Percentiles rank a stretch among this genome's conserved stretches.
phyloP scores from a whole-genome alignment of 1,140 invertebrate genomes.

The Zaprionus lachaisei region DNA sequence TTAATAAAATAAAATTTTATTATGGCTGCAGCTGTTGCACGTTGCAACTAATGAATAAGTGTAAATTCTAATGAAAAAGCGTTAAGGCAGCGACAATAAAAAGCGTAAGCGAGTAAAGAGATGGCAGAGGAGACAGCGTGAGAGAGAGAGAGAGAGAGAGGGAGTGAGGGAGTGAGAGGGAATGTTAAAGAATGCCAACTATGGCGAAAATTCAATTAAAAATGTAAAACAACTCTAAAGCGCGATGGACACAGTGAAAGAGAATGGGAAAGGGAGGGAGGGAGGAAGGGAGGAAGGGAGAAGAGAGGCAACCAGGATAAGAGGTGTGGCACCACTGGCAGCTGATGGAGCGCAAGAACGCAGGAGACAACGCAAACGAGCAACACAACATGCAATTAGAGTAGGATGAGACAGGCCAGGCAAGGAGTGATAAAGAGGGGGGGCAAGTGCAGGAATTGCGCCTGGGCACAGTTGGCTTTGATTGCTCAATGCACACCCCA shows the following conservation, averaged over 20 bases:
- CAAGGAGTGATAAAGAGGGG: neutral
- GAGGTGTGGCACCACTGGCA: constrained; percentile 24
- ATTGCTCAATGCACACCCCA: constrained; percentile 64
- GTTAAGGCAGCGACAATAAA: constrained; percentile 51
- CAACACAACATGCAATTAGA: constrained; percentile 77
- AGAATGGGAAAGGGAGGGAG: neutral
- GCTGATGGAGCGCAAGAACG: constrained; percentile 65
- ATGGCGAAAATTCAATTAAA: constrained; percentile 82
- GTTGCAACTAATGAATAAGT: constrained; percentile 80
- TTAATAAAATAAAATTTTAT: constrained; percentile 78
- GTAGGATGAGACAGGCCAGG: constrained; percentile 30
- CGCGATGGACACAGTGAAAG: constrained; percentile 26
- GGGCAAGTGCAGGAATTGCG: constrained; percentile 20
- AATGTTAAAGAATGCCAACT: constrained; percentile 73
- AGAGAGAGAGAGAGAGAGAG: neutral
- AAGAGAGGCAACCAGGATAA: neutral
- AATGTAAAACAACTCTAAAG: constrained; percentile 82
- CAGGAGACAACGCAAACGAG: constrained; percentile 75
- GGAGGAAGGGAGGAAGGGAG: neutral
- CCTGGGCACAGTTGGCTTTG: constrained; percentile 74
- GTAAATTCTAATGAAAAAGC: constrained; percentile 80
- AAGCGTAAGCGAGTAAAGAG: constrained; percentile 20
- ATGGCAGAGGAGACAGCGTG: neutral
- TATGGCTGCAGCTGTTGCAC: constrained; percentile 73
- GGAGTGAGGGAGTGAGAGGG: neutral